Base-by-base conservation (phyloP, 2,888 invertebrate genomes). In the Atrina japonica region DNA sequence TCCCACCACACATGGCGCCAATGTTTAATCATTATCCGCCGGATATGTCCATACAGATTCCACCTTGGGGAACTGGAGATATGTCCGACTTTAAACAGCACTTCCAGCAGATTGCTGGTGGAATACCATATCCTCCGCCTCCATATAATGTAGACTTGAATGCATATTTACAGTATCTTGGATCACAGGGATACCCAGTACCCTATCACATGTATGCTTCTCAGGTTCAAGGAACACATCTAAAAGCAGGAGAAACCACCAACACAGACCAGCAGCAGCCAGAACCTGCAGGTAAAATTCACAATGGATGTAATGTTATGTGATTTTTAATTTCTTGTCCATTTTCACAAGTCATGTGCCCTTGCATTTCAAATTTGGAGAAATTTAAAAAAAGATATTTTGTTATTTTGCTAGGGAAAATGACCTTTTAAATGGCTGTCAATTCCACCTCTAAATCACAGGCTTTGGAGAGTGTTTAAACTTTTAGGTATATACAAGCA, bases 101-200 rank as follows among this genome's bases (percentile, higher is more conserved):
- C 59, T 55, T 59, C 14, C 71, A 61, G 11, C 63, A 70, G 43
- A 59, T 50, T 49, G 66, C 69, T 27, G 58, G 43, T 21, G 64
- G 71, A 30, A 66, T 69, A 49, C 66, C 68, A 6, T 69, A 74
- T 50, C 63, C 70, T 18, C 75, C 73, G n/a, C 73, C 73, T 21
- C 70, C 74, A 30, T 27, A 50, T 3, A 59, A 66, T 40, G 58
- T 61, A 35, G 74, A 74, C 27, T 50, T 67, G 9, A 56, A 60
- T 2, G 60, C 67, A 16, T 74, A 70, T 27, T 64, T 70, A 23
- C 49, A 65, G 60, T 67, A 49, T n/a, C 45, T 67, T 16, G 70
- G 65, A 3, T 27, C 64, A 30, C 70, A 64, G n/a, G 74, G 74
- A 7, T 74, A 67, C 47, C 70, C 74, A 41, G 59, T 70, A 11